Percentiles rank a stretch among this genome's conserved stretches.
These are phyloP conservation scores for Bilobella aurantiaca DNA, from an alignment of 1,140 invertebrate species.

Conservation along the genomic window DNA sequence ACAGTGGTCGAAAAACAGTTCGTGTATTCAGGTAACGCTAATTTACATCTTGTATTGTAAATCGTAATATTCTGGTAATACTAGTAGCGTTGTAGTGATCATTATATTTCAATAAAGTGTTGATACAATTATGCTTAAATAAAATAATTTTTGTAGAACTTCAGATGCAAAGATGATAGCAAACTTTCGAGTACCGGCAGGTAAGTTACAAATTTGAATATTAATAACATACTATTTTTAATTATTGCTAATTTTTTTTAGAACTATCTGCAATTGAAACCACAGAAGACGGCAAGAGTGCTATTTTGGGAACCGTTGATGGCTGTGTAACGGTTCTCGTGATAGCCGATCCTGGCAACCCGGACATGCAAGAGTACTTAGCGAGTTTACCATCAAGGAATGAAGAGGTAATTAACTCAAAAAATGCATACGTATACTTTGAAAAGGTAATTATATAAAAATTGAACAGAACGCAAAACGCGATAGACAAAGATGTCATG, in stretches of 20 bases:
- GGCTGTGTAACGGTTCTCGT: slow-evolving; percentile 85
- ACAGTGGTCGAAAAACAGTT: slow-evolving; percentile 84
- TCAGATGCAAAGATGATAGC: slow-evolving; percentile 78
- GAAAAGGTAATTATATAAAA: no score
- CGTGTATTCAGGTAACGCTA: slow-evolving; percentile 68
- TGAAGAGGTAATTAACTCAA: slow-evolving; percentile 54
- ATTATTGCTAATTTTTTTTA: not conserved
- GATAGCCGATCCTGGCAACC: slow-evolving; percentile 66
- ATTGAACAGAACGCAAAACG: not conserved
- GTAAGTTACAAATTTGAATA: not conserved
- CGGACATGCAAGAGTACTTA: slow-evolving; percentile 55
- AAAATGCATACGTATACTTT: no score
- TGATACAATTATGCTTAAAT: no score
- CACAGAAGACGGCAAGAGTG: slow-evolving; percentile 64
- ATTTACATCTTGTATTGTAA: no score
- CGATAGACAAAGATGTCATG: not conserved
- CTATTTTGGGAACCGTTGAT: slow-evolving; percentile 83
- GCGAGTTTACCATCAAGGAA: slow-evolving; percentile 58
- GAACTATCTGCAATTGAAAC: slow-evolving; percentile 77
- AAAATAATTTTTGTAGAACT: slow-evolving; percentile 47
- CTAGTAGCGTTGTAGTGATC: no score
- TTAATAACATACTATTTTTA: not conserved
- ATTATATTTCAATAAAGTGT: no score
- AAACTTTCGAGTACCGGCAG: slow-evolving; percentile 79
- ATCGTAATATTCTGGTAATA: not conserved